phyloP scores from a whole-genome alignment of 2,888 invertebrate species.

The Agrochola lychnidis region DNA sequence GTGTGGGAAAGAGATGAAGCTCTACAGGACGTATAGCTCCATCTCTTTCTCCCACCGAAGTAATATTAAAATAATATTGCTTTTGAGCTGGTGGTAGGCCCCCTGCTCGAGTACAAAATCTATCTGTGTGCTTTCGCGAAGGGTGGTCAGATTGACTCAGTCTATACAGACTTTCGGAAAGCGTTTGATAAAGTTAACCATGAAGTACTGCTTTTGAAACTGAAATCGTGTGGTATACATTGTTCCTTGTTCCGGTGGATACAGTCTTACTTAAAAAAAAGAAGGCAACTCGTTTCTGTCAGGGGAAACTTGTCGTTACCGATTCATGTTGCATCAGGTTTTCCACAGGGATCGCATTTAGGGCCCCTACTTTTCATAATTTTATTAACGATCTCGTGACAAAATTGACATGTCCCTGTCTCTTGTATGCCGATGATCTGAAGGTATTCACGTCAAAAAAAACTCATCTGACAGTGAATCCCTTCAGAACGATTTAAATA shows the following conservation, averaged over 20 bases:
- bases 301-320: too few species aligned
- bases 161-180: neutral
- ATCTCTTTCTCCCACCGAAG: too few species aligned
- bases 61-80: too few species aligned
- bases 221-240: neutral
- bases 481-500: neutral
- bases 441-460: neutral
- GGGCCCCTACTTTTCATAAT: neutral
- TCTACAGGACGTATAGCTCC: too few species aligned
- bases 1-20: too few species aligned
- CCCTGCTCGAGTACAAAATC: too few species aligned
- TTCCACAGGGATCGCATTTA: too few species aligned
- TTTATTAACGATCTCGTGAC: neutral
- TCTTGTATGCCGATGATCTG: neutral
- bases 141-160: too few species aligned
- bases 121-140: too few species aligned
- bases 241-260: neutral
- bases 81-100: too few species aligned
- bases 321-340: too few species aligned
- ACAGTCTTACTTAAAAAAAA: neutral
- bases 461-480: neutral
- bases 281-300: neutral
- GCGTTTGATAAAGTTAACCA: neutral
- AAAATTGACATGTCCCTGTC: neutral
- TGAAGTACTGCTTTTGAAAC: neutral